Conservation (phyloP, 2,113 vertebrate genomes). For the Stegastes partitus region DNA sequence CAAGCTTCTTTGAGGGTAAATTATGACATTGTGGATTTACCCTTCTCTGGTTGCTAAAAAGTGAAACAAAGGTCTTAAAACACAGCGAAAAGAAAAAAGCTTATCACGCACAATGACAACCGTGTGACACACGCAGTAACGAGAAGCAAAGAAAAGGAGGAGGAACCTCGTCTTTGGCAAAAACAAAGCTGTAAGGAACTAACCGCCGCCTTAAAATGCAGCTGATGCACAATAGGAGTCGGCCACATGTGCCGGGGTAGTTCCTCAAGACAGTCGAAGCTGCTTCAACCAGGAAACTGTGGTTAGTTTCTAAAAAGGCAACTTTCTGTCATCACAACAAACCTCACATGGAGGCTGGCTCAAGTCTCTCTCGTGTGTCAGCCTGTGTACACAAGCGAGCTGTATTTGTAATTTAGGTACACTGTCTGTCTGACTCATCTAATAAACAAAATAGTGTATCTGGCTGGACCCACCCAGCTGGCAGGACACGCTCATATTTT, state of each 20-base stretch:
- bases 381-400: neutral
- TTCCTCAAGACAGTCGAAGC: neutral
- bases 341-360: neutral
- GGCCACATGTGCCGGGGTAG: neutral
- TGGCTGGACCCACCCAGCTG: neutral
- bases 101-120: neutral
- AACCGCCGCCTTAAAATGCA: neutral
- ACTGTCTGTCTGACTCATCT: neutral
- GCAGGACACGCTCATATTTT: neutral
- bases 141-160: neutral
- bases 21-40: too few relatives aligned
- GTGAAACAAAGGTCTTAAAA: neutral
- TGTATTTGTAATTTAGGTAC: too few relatives aligned
- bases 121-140: neutral
- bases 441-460: neutral
- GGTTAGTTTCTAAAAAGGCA: neutral
- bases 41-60: neutral
- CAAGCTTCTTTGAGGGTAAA: neutral
- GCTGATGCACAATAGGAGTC: neutral
- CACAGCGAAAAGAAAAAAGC: neutral
- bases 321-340: neutral
- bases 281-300: neutral
- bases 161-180: neutral
- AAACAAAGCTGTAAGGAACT: neutral
- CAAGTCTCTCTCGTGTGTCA: neutral